Percentiles rank a stretch among this genome's conserved stretches.
Conservation (phyloP, 2,797 vertebrate genomes). For the Atherinosoma microstoma region DNA sequence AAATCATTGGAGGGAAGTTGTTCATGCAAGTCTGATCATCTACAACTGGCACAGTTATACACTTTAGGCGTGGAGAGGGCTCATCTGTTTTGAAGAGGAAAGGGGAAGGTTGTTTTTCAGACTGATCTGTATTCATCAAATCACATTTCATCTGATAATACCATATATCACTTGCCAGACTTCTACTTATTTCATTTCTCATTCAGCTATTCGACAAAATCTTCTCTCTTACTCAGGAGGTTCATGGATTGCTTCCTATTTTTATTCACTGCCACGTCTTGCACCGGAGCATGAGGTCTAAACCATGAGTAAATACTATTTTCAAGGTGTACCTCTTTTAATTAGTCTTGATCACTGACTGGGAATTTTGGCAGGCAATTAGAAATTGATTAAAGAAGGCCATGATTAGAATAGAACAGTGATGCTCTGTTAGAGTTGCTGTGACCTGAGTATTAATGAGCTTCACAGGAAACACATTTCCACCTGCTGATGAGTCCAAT, state of each 20-base stretch:
- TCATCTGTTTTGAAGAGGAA: conserved; percentile 37
- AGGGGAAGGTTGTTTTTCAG: neutral
- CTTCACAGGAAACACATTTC: neutral
- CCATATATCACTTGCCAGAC: neutral
- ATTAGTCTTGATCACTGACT: conserved; percentile 62
- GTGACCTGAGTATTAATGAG: conserved; percentile 57
- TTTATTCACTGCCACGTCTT: conserved; percentile 31
- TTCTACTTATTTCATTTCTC: no score
- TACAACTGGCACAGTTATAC: conserved; percentile 60
- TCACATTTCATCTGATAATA: neutral
- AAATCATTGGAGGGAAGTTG: conserved; percentile 31
- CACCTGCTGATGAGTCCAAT: conserved; percentile 27
- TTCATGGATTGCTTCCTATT: conserved; percentile 29
- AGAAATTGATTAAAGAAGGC: conserved; percentile 57
- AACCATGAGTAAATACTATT: conserved; percentile 53
- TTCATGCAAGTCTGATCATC: conserved; percentile 50
- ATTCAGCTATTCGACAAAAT: conserved; percentile 7
- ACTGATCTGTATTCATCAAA: conserved; percentile 1
- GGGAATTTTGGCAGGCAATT: conserved; percentile 60
- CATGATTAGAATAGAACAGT: conserved; percentile 42
- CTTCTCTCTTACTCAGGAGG: neutral
- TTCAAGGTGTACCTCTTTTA: conserved; percentile 64
- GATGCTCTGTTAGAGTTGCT: conserved; percentile 41
- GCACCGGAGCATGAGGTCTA: conserved; percentile 32
- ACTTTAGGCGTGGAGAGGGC: conserved; percentile 29